A percentile compares a stretch with the other conserved stretches of the same genome.
Evolutionary conservation across 2,797 vertebrate species (phyloP).

Genomic region (Serranus cabrilla): DNA sequence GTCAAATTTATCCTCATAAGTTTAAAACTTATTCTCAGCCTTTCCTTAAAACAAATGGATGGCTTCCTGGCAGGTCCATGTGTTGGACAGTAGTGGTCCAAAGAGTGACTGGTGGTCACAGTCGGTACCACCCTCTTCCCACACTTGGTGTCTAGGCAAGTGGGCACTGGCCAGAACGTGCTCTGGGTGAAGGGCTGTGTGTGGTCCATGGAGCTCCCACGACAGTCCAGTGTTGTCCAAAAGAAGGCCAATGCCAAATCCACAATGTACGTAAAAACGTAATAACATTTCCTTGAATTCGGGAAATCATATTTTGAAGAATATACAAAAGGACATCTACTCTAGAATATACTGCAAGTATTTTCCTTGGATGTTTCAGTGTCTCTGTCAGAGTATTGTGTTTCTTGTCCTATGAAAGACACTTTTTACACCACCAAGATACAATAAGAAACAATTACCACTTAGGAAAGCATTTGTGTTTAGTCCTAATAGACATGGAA

Average conservation of each 20-base stretch:
- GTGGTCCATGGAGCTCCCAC: slow-evolving; percentile 78
- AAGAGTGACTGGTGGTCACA: slow-evolving; percentile 52
- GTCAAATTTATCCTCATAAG: slow-evolving; percentile 8
- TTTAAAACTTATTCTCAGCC: slow-evolving; percentile 14
- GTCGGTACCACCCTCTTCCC: slow-evolving; percentile 54
- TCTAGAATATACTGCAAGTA: slow-evolving; percentile 47
- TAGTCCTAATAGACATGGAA: neutral
- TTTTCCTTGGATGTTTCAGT: slow-evolving; percentile 49
- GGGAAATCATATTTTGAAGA: slow-evolving; percentile 68
- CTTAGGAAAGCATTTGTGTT: slow-evolving; percentile 27
- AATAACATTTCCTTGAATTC: slow-evolving; percentile 73
- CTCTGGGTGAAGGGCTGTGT: slow-evolving; percentile 73
- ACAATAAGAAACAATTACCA: slow-evolving; percentile 15
- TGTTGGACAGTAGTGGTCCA: slow-evolving; percentile 44
- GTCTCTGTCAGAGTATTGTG: slow-evolving; percentile 39
- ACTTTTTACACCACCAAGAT: slow-evolving; percentile 21
- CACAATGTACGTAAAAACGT: slow-evolving; percentile 70
- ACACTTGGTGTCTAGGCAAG: slow-evolving; percentile 59
- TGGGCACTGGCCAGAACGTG: slow-evolving; percentile 55
- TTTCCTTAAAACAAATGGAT: slow-evolving; percentile 19
- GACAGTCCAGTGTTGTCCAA: slow-evolving; percentile 64
- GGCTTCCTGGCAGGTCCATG: slow-evolving; percentile 45
- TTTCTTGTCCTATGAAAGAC: slow-evolving; percentile 12
- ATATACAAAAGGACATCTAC: slow-evolving; percentile 57
- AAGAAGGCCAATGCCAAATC: slow-evolving; percentile 69